These are phyloP conservation scores for Brachionus koreanus DNA, from an alignment of 1,140 invertebrate species.

Conservation along the genomic window DNA sequence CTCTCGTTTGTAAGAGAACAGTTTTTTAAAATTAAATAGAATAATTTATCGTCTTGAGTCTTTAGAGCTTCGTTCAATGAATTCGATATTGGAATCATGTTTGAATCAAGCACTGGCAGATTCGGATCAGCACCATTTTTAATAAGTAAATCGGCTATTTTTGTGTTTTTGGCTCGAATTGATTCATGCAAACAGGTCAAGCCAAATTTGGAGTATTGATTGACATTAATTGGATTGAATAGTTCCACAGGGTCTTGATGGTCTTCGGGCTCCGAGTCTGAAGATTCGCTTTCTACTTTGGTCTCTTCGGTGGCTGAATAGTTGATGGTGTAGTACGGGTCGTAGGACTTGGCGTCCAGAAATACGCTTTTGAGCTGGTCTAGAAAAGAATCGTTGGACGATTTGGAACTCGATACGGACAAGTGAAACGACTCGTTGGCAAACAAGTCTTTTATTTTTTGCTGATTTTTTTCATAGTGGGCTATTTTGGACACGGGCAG, in stretches of 20 bases:
- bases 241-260: background rate
- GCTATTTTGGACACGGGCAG: background rate
- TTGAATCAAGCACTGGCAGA: background rate
- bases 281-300: background rate
- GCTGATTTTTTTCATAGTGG: background rate
- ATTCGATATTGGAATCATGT: background rate
- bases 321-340: constrained; percentile 1
- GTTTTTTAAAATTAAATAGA: constrained; percentile 35
- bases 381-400: constrained; percentile 17
- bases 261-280: background rate
- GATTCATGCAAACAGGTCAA: constrained; percentile 39
- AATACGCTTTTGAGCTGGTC: constrained; percentile 37
- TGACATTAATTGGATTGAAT: constrained; percentile 31
- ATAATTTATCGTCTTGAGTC: constrained; percentile 2
- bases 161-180: background rate
- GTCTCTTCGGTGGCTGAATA: background rate
- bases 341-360: constrained; percentile 22
- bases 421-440: background rate
- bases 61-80: constrained; percentile 19
- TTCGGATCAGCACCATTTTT: constrained; percentile 30
- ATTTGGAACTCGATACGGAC: constrained; percentile 26
- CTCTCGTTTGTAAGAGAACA: background rate
- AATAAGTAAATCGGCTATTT: constrained; percentile 8
- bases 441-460: background rate
- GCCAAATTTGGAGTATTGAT: constrained; percentile 40